phyloP scores from a whole-genome alignment of 2,113 vertebrate genomes.

The Beaufortia kweichowensis region DNA sequence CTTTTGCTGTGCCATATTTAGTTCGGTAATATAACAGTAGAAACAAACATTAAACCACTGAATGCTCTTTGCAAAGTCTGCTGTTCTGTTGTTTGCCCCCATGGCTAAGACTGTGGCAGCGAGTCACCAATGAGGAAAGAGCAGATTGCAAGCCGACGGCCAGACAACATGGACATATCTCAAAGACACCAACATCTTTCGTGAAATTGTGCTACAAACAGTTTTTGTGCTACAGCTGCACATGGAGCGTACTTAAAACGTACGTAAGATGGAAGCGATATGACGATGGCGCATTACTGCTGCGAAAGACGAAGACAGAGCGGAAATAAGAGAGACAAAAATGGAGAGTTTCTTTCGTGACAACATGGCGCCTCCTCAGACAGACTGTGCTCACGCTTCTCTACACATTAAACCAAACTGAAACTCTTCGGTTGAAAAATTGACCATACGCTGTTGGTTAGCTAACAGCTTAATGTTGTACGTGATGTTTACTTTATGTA shows the following conservation, averaged over 20 bases:
- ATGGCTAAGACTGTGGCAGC: constrained; percentile 19
- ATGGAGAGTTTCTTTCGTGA: constrained; percentile 79
- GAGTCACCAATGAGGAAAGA: constrained; percentile 37
- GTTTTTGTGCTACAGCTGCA: too few relatives aligned
- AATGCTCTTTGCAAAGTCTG: background rate
- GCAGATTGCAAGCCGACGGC: constrained; percentile 26
- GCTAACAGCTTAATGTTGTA: background rate
- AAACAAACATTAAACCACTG: background rate
- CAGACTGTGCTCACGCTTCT: constrained; percentile 67
- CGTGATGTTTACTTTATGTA: background rate
- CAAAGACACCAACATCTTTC: background rate
- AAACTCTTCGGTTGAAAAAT: background rate
- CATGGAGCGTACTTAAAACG: background rate
- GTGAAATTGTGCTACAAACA: constrained; percentile 5
- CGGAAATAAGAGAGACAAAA: constrained; percentile 79
- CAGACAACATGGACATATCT: constrained; percentile 41
- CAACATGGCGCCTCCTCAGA: constrained; percentile 79
- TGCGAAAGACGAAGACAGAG: constrained; percentile 60
- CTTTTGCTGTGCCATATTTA: background rate
- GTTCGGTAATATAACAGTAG: background rate
- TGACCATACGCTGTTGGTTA: background rate
- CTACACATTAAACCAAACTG: constrained; percentile 50
- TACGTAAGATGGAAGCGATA: background rate
- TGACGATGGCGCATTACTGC: constrained; percentile 21
- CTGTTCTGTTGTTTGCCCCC: constrained; percentile 9